Conservation (phyloP, 2,797 vertebrate species). For the Tamandua tetradactyla region DNA sequence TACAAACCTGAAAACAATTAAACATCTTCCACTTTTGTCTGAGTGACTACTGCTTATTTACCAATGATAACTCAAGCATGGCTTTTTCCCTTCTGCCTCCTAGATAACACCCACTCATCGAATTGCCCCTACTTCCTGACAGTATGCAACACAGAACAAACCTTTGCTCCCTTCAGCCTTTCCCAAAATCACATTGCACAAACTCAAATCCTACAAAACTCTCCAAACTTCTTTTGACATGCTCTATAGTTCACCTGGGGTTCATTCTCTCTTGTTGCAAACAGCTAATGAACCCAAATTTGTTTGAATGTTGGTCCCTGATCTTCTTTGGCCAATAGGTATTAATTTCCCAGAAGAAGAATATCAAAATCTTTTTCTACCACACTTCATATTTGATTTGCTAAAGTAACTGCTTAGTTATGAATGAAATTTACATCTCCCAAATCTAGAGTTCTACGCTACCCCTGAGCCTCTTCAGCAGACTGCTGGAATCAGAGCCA, state of each 20-base stretch:
- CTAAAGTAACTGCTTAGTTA: slow-evolving; percentile 18
- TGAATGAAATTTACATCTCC: slow-evolving; percentile 20
- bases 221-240: not conserved
- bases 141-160: not conserved
- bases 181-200: not conserved
- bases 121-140: not conserved
- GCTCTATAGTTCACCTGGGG: not conserved
- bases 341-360: not conserved
- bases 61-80: not conserved
- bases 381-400: not conserved
- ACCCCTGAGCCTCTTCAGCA: not conserved
- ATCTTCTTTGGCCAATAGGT: not conserved
- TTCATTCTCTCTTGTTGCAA: not conserved
- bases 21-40: not conserved
- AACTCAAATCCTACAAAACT: not conserved
- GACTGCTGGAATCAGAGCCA: not conserved
- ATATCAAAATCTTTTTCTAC: not conserved
- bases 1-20: not conserved
- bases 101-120: not conserved
- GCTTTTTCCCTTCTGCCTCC: not conserved
- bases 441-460: not conserved
- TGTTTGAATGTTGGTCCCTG: not conserved
- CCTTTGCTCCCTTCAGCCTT: not conserved
- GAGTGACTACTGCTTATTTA: not conserved
- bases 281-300: not conserved